Conservation (phyloP, 2,113 vertebrate species). For the Sinosuthora webbiana region DNA sequence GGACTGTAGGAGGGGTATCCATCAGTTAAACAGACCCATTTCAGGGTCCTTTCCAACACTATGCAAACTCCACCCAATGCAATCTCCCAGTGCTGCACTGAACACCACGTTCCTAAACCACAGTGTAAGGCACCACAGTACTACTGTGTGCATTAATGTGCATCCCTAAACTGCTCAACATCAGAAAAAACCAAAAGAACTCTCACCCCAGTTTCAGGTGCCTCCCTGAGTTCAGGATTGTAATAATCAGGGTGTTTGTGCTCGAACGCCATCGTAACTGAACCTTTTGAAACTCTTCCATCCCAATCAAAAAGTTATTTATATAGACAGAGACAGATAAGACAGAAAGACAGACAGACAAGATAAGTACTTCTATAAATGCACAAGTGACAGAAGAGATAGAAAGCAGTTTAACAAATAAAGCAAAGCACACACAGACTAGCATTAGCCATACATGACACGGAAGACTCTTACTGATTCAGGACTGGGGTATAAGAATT, state of each 20-base stretch:
- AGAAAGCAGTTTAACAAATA: constrained; percentile 49
- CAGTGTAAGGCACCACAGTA: not conserved
- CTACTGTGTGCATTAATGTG: not conserved
- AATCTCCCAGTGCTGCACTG: not conserved
- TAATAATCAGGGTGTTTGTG: constrained; percentile 59
- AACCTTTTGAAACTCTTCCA: constrained; percentile 65
- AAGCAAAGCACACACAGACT: not conserved
- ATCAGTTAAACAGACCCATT: not conserved
- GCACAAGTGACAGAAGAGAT: constrained; percentile 60
- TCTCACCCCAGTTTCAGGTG: constrained; percentile 65
- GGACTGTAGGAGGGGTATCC: not conserved
- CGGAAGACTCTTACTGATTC: constrained; percentile 86
- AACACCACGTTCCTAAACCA: not conserved
- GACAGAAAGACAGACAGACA: constrained; percentile 76
- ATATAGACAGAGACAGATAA: constrained; percentile 77
- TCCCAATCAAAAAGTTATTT: constrained; percentile 75
- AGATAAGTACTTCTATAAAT: constrained; percentile 64
- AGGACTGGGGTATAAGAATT: constrained; percentile 94
- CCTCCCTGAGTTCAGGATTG: constrained; percentile 58
- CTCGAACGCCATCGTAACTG: constrained; percentile 49
- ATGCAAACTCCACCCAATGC: not conserved
- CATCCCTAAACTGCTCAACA: constrained; percentile 2
- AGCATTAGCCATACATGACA: not conserved
- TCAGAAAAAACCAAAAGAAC: constrained; percentile 59
- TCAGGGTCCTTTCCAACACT: not conserved